Evolutionary conservation across 2,797 vertebrate species (phyloP).

Genomic region (Leucoraja ocellata): DNA sequence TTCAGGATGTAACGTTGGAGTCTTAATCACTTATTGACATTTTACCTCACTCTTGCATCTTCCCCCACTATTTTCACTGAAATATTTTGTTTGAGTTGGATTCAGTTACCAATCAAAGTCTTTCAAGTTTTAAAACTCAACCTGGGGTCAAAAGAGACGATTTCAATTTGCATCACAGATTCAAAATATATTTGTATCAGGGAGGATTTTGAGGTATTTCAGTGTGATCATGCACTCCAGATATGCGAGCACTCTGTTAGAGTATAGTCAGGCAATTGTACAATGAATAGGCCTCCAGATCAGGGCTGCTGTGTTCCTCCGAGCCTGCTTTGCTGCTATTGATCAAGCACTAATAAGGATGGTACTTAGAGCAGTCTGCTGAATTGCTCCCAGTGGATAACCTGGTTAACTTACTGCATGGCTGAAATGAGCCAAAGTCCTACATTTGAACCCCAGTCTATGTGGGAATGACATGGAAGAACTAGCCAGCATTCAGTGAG

Average conservation of each 20-base stretch:
- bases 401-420: background rate
- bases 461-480: background rate
- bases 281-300: slow-evolving; percentile 10
- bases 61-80: background rate
- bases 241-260: background rate
- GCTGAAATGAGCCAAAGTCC: background rate
- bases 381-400: background rate
- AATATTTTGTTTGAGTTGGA: background rate
- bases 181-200: background rate
- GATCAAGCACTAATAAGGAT: background rate
- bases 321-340: background rate
- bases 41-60: background rate
- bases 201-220: background rate
- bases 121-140: background rate
- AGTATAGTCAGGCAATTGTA: background rate
- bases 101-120: background rate
- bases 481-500: too few relatives aligned
- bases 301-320: background rate
- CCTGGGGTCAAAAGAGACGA: background rate
- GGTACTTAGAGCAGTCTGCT: background rate
- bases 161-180: background rate
- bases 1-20: too few relatives aligned
- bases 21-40: background rate
- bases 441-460: background rate
- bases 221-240: background rate